phyloP scores from a whole-genome alignment of 2,888 invertebrate genomes.

The Lasioglossum morio region DNA sequence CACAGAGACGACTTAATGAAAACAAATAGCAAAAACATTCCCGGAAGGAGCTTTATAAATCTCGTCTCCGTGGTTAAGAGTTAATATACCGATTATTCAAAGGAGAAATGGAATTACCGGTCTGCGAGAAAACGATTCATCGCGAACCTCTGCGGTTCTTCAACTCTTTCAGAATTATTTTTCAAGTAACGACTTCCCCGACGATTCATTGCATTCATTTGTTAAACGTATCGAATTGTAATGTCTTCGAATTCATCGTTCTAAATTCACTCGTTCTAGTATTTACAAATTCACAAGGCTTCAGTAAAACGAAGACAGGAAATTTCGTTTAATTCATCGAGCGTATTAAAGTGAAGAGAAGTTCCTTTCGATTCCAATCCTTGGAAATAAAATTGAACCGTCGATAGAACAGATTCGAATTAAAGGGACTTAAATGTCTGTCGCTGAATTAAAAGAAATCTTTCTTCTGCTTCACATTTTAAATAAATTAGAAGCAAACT shows the following conservation, averaged over 20 bases:
- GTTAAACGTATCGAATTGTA: not conserved
- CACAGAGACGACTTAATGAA: not conserved
- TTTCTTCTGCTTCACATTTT: not conserved
- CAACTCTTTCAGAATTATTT: not conserved
- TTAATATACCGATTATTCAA: constrained; percentile 8
- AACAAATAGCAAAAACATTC: constrained; percentile 1
- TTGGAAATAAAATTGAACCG: not conserved
- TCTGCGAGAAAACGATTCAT: not conserved
- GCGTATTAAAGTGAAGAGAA: too few species aligned
- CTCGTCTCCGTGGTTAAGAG: not conserved
- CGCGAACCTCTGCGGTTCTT: not conserved
- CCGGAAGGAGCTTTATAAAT: not conserved
- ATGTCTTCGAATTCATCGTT: not conserved
- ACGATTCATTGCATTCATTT: not conserved
- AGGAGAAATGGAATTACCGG: not conserved
- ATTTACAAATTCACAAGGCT: too few species aligned
- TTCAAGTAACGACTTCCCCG: not conserved
- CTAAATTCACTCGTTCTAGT: not conserved
- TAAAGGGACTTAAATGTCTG: not conserved
- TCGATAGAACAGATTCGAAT: not conserved
- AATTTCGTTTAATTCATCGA: not conserved
- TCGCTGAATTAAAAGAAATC: not conserved
- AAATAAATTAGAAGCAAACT: not conserved
- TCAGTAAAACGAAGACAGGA: not conserved
- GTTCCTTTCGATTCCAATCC: not conserved